Base-by-base conservation (phyloP, 2,888 invertebrate genomes). In the Athrips mouffetella region DNA sequence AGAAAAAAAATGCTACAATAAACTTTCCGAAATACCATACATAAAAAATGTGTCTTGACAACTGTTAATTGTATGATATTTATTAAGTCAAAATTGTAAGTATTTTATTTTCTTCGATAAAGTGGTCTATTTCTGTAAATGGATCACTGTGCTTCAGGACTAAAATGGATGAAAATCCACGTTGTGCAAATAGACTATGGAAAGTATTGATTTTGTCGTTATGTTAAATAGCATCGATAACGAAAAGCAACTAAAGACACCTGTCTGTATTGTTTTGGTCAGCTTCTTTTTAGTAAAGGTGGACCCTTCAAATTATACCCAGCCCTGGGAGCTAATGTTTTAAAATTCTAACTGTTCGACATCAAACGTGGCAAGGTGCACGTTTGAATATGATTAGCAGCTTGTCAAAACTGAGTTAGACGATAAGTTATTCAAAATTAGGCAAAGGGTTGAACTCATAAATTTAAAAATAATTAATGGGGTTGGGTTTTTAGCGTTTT, bases 381-480 rank as follows among this genome's bases (percentile, higher is more conserved):
- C 70, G 58, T 76, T 79, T 77, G 82, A 82, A 87, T 88, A 86
- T 87, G 87, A 88, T 88, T 87, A 88, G 84, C 87, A 79, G 87
- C 88, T 87, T 81, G 88, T 88, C 87, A 88, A 80, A 86, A 83
- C 67, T 79, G 76, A 80, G 73, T 84, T 84, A 81, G 74, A 41
- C 69, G 68, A 59, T 80, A 79, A 84, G 63, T 77, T 51, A 84
- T 86, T 86, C 77, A 76, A 82, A 84, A 78, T 65, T 76, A 76
- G 71, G 62, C 66, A 63, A 83, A 79, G 85, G 85, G 83, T 83
- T 84, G 66, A 69, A 73, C 69, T 66, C 59, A 63, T 63, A 66
- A 58, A 63, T 64, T 70, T 64, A 59, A 58, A 62, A 65, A 70
- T 70, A 67, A 67, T 71, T 64, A 65, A 58, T 54, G 53, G 52